Evolutionary conservation across 2,797 vertebrate genomes (phyloP), one percentile per base, ranked within the genome.

Genomic region (Limosa lapponica): DNA sequence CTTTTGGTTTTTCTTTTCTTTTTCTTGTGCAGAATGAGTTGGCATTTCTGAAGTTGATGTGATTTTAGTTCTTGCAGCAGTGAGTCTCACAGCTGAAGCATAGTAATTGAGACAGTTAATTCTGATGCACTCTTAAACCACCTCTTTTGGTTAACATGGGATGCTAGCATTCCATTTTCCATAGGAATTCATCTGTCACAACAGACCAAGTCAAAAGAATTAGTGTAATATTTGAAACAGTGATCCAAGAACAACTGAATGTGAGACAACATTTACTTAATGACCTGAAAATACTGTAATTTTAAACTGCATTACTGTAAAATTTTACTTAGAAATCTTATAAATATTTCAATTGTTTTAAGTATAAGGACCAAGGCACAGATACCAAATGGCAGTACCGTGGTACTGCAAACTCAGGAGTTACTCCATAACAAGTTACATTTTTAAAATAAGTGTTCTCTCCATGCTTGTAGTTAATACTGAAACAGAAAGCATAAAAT

Each of bases 401-500:
- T 30, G 16, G 30, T 66, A 55, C 11, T 84, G 16, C 44, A 77
- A 62, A 77, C 22, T 87, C 37, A 93, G 59, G 46, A 86, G 37
- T 44, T 78, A 36, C 74, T 94, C 24, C 20, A 11, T 74, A 67
- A 41, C 6, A 71, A 32, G 23, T 66, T 75, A 70, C 5, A 16
- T 27, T 51, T 85, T 89, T 96, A 51, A 87, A 95, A 92, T 79
- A 93, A 87, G 72, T 95, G 39, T 48, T 39, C 43, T 82, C 32
- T 87, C 71, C 39, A 74, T 80, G 15, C 8, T 92, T 95, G 67
- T 70, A 80, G 48, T 37, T 96, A 92, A 92, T 94, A 89, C 23
- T 82, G 74, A 96, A 75, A 37, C 49, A 95, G 54, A 80, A 91
- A 95, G 23, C 67, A 96, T 82, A 82, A 92, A 95, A 81, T 82